These are phyloP conservation scores for Procambarus clarkii DNA, from an alignment of 1,140 invertebrate genomes.

Conservation along the genomic window DNA sequence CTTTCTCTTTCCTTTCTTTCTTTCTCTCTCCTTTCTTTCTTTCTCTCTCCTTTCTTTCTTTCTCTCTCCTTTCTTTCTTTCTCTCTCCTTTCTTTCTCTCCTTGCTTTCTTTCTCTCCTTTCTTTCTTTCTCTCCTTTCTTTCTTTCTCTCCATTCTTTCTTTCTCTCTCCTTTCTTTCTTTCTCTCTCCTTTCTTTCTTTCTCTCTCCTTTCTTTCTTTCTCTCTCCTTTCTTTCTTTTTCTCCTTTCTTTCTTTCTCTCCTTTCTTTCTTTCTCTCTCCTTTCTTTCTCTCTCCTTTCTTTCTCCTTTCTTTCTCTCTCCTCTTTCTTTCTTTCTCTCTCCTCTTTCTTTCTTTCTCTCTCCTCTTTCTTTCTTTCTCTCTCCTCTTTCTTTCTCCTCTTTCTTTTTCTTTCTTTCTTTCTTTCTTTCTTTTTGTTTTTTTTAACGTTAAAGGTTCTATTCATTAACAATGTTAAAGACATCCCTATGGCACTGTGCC, in stretches of 20 bases:
- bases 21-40: no score
- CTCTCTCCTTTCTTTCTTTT: no score
- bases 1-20: no score
- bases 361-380: constrained; percentile 4
- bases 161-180: background rate
- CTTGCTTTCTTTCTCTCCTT: background rate
- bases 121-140: background rate
- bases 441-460: no score
- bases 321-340: background rate
- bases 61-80: background rate
- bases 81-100: background rate
- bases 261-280: background rate
- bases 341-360: constrained; percentile 16
- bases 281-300: background rate
- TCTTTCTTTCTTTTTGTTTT: no score
- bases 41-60: background rate
- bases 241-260: background rate
- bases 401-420: no score
- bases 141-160: background rate
- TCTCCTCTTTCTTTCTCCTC: constrained; percentile 4
- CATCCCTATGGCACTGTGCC: no score
- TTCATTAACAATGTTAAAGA: no score
- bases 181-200: no score
- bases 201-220: no score
- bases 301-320: background rate